These are phyloP conservation scores for Encarsia formosa DNA, from an alignment of 2,888 invertebrate species.

Conservation along the genomic window DNA sequence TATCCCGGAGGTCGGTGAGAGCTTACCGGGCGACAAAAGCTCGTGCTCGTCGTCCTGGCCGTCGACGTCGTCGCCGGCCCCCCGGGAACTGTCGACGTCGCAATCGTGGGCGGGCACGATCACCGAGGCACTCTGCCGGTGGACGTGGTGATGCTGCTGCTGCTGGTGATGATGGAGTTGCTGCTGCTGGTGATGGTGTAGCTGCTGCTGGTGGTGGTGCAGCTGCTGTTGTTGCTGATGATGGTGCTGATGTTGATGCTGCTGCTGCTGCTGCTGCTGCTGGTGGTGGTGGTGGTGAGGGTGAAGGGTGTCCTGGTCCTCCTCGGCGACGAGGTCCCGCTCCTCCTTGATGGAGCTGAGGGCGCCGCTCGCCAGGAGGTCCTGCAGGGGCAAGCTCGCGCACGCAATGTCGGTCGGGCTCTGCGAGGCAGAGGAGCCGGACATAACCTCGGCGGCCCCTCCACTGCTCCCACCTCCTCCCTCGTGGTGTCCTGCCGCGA, in stretches of 20 bases:
- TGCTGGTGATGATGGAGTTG: conserved; percentile 22
- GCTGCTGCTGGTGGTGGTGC: conserved; percentile 40
- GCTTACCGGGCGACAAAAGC: conserved; percentile 62
- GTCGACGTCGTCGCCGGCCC: conserved; percentile 50
- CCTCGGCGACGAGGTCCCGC: conserved; percentile 40
- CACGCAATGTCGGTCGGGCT: conserved; percentile 50
- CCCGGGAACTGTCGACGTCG: conserved; percentile 50
- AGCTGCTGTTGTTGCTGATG: conserved; percentile 35
- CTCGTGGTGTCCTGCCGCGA: conserved; percentile 18
- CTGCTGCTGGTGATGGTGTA: conserved; percentile 39
- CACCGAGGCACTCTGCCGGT: conserved; percentile 49
- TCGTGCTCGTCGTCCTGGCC: conserved; percentile 45
- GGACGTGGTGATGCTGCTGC: conserved; percentile 33
- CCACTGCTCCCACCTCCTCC: conserved; percentile 21
- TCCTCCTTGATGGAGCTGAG: conserved; percentile 52
- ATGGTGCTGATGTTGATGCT: conserved; percentile 36
- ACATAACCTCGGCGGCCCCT: conserved; percentile 44
- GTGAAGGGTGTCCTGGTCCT: conserved; percentile 39
- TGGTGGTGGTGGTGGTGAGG: conserved; percentile 31
- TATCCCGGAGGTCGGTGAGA: conserved; percentile 63
- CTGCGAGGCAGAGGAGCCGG: conserved; percentile 49
- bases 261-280: conserved; percentile 1
- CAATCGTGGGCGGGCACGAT: conserved; percentile 49
- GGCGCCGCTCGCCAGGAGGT: conserved; percentile 49
- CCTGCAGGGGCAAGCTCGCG: conserved; percentile 50